Evolutionary conservation across 2,113 vertebrate species (phyloP).

Genomic region (Rissa tridactyla): DNA sequence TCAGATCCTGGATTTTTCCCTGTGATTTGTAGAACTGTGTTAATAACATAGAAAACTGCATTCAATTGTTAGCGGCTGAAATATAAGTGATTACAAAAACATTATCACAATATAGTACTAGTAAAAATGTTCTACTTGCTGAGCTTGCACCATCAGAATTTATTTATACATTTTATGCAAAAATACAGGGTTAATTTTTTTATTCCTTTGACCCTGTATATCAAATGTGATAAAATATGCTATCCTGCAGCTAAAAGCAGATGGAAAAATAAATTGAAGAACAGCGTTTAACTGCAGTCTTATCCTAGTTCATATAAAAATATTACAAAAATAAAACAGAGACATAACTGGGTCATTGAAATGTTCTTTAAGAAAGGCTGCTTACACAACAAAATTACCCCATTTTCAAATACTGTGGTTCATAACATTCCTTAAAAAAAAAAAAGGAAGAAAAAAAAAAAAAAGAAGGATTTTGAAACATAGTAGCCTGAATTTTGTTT

Average conservation of each 20-base stretch:
- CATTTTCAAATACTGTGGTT: constrained; percentile 35
- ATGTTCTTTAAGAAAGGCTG: constrained; percentile 61
- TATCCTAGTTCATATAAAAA: constrained; percentile 63
- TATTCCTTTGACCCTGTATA: constrained; percentile 57
- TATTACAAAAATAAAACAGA: constrained; percentile 70
- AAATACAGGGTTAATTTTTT: constrained; percentile 67
- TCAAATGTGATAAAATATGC: constrained; percentile 63
- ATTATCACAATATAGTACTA: constrained; percentile 35
- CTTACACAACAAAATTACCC: constrained; percentile 52
- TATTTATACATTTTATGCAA: constrained; percentile 66
- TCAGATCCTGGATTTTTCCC: constrained; percentile 47
- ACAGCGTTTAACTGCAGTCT: constrained; percentile 52
- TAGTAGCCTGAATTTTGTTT: constrained; percentile 38
- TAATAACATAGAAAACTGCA: constrained; percentile 13
- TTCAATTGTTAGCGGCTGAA: constrained; percentile 40
- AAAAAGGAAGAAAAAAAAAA: neutral
- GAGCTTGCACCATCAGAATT: constrained; percentile 58
- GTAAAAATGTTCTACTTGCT: constrained; percentile 56
- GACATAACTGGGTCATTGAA: constrained; percentile 70
- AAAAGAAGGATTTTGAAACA: neutral
- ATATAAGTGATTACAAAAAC: constrained; percentile 55
- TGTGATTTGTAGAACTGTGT: constrained; percentile 33
- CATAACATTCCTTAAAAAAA: constrained; percentile 2
- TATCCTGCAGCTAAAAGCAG: constrained; percentile 57
- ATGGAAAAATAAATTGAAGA: constrained; percentile 68